Evolutionary conservation across 2,797 vertebrate genomes (phyloP).

Genomic region (Gymnoscopelus microlampas): DNA sequence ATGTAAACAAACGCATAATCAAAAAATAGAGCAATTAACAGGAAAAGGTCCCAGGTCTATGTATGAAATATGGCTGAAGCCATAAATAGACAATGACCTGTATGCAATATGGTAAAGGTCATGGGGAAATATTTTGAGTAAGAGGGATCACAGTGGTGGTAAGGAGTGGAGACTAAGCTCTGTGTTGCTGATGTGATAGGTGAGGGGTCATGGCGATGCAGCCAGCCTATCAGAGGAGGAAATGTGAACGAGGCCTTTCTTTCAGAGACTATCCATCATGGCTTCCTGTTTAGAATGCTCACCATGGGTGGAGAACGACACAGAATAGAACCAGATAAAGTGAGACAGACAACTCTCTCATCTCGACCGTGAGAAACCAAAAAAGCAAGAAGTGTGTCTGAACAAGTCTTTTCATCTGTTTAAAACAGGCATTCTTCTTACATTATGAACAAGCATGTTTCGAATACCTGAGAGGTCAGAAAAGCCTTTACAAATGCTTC

Average conservation of each 20-base stretch:
- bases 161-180: neutral
- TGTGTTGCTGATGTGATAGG: conserved; percentile 35
- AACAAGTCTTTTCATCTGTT: no score
- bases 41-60: no score
- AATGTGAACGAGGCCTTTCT: conserved; percentile 57
- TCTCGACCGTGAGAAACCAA: no score
- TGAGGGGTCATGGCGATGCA: conserved; percentile 15
- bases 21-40: no score
- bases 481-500: no score
- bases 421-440: no score
- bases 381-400: no score
- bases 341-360: conserved; percentile 3
- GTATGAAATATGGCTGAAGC: no score
- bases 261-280: conserved; percentile 69
- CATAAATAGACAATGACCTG: no score
- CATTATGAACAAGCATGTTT: no score
- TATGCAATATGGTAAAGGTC: no score
- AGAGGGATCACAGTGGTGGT: neutral
- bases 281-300: conserved; percentile 75
- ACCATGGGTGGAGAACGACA: conserved; percentile 47
- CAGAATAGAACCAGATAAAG: conserved; percentile 44
- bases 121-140: neutral
- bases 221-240: conserved; percentile 57
- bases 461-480: no score
- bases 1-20: neutral